Evolutionary conservation across 2,797 vertebrate species (phyloP).

Genomic region (Anas capensis): DNA sequence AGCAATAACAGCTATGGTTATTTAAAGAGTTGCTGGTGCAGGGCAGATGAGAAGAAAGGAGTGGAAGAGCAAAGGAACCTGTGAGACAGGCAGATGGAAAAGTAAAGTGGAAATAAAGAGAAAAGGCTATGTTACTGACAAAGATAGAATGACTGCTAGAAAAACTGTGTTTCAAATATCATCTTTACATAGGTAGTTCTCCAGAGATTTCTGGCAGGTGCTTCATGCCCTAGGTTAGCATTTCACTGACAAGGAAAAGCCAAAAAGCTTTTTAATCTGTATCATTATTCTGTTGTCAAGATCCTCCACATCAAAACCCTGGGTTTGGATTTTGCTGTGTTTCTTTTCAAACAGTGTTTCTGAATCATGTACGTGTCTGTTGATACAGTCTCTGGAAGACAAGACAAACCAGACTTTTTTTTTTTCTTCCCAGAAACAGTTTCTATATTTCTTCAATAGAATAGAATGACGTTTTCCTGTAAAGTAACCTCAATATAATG

Average conservation of each 20-base stretch:
- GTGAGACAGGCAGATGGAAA: background rate
- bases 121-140: background rate
- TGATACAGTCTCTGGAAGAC: background rate
- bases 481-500: background rate
- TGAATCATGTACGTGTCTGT: background rate
- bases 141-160: background rate
- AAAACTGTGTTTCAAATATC: background rate
- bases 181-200: background rate
- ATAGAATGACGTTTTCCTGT: background rate
- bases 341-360: slow-evolving; percentile 6
- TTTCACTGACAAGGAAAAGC: background rate
- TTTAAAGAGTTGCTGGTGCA: background rate
- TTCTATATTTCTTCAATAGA: background rate
- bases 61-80: background rate
- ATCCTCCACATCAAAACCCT: background rate
- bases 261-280: background rate
- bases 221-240: background rate
- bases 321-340: background rate
- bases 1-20: background rate
- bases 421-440: background rate
- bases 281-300: background rate
- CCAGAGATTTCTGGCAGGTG: background rate
- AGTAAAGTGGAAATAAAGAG: background rate
- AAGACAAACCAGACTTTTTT: background rate
- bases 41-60: background rate